Evolutionary conservation across 2,113 vertebrate genomes (phyloP), one percentile per base, ranked within the genome.

Genomic region (Cololabis saira): DNA sequence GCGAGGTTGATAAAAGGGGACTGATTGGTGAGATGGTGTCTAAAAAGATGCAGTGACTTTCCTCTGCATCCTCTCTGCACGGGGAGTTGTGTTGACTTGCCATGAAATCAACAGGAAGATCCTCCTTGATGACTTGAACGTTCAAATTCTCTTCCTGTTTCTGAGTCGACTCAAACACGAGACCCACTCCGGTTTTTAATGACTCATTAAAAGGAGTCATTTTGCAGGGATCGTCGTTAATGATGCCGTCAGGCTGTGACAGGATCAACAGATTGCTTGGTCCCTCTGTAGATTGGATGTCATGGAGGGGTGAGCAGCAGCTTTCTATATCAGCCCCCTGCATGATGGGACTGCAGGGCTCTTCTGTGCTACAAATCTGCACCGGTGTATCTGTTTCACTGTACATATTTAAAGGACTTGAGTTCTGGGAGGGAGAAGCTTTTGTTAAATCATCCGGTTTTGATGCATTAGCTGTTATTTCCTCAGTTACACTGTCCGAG

Each of bases 181-280:
- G 69, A 30, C 14, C 14, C 2, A 55, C 24, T 44, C 85, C 73
- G 47, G 55, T 43, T 82, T 87, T 72, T 49, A 84, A 52, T 30
- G 83, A 73, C 17, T 82, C 43, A 62, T 71, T 67, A 60, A 83
- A 59, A 21, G 52, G 54, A 59, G 67, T 27, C 51, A 58, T 61
- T 70, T 82, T 76, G 61, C 76, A 80, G 56, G 71, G 54, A 56
- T 81, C 67, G n/a, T 47, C 59, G 52, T 82, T 67, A 64, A 81
- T 76, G 22, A 83, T 68, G 40, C 22, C 50, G 41, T 67, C 80
- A 13, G 78, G 72, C 54, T 80, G 87, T 70, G 75, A 71, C 73
- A 92, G 85, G 76, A 82, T 86, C 88, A 92, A 82, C 74, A 85
- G 76, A 24, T 48, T 41, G 53, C 82, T 84, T 76, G 56, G 82